Base-by-base conservation (phyloP, 2,888 invertebrate genomes). In the Drosophila lutescens region DNA sequence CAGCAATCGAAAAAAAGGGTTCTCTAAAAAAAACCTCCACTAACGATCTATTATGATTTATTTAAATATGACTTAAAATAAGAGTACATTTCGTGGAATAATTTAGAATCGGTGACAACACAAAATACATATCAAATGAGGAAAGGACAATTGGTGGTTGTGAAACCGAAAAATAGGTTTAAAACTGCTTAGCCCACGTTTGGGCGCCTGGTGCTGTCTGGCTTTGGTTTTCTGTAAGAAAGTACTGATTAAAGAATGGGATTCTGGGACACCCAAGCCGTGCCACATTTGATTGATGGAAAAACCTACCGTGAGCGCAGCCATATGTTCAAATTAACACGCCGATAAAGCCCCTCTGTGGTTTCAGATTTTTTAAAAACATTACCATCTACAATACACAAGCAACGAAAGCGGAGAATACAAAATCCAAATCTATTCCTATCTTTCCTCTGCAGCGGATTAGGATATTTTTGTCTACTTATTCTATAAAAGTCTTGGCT, bases 241-340 rank as follows among this genome's bases (percentile, higher is more conserved):
- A 54, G 23, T 34, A n/a, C 17, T 49, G 26, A 34, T 49, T 32
- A 34, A 50, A 50, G 47, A 20, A 43, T 41, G 26, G 41, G 32
- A 20, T 23, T 40, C 36, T n/a, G 40, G 23, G 12, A 10, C 53
- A 36, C 36, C 38, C 26, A 4, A n/a, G 13, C 47, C 41, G 32
- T 23, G 12, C 32, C 34, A 47, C 47, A 10, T 17, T 32, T 13
- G 40, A 40, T 20, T 9, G 26, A 20, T 12, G n/a, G 23, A 10
- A 34, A 23, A 69, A 78, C 76, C 46, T 76, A 79, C 79, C 77
- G 66, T 76, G 40, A 4, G 38, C 59, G 76, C 32, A 60, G 15
- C 40, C 46, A 34, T 13, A 26, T 2, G n/a, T 41, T 43, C 9
- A 47, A 23, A 62, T 50, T 38, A 30, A 77, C 54, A 47, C 38